These are phyloP conservation scores for Odontocolon sp. DNA, from an alignment of 2,888 invertebrate species.

Conservation along the genomic window DNA sequence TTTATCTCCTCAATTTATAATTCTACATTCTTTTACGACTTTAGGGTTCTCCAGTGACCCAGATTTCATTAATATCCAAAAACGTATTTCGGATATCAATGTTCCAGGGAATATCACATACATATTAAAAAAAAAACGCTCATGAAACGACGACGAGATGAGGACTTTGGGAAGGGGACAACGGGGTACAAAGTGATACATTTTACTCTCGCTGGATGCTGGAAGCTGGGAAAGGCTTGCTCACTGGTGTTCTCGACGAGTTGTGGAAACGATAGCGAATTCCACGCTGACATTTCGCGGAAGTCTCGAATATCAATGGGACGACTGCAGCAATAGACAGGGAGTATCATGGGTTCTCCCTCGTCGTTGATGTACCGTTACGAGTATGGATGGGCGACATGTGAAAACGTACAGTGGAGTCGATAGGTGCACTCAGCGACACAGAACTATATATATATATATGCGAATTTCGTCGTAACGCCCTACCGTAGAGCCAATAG, in stretches of 20 bases:
- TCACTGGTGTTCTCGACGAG: not conserved
- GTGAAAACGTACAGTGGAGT: not conserved
- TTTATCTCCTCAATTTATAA: no score
- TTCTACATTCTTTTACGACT: no score
- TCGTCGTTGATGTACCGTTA: not conserved
- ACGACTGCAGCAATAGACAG: not conserved
- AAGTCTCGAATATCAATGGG: conserved; percentile 9
- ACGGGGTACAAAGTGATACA: not conserved
- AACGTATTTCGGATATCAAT: not conserved
- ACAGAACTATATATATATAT: no score
- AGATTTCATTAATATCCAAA: not conserved
- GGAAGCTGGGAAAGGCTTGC: not conserved
- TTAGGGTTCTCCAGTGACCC: not conserved
- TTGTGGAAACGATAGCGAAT: not conserved
- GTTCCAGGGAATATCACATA: not conserved
- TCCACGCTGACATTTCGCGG: not conserved
- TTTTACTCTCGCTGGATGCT: not conserved
- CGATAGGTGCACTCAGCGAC: not conserved
- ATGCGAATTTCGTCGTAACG: conserved; percentile 36
- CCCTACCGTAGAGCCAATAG: conserved; percentile 41
- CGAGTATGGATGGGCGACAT: not conserved
- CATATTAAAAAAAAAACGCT: not conserved
- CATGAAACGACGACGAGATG: not conserved
- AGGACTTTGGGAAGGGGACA: not conserved
- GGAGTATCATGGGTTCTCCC: not conserved